Percentiles rank a stretch among this genome's conserved stretches.
Evolutionary conservation across 2,888 invertebrate species (phyloP).

Genomic region (Cataglyphis altisquamis): DNA sequence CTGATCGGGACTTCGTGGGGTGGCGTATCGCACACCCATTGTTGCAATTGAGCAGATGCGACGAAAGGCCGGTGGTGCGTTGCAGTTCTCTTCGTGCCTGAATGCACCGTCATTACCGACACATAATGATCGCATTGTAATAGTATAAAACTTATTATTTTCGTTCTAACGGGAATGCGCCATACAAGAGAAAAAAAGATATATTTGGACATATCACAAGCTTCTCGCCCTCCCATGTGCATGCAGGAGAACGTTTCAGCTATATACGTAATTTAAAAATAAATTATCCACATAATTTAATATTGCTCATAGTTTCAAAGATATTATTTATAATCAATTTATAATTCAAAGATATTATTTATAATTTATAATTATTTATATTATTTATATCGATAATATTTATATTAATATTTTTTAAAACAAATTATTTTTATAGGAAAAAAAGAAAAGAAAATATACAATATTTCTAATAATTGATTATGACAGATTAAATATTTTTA

Average conservation of each 20-base stretch:
- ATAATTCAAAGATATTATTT: no score
- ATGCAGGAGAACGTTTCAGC: not conserved
- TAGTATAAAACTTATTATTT: conserved; percentile 76
- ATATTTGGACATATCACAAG: not conserved
- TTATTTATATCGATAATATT: no score
- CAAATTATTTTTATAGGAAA: not conserved
- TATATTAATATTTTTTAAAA: not conserved
- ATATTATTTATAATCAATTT: no score
- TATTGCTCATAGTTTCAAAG: not conserved
- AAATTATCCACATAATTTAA: not conserved
- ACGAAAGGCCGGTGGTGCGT: conserved; percentile 60
- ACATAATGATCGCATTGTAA: conserved; percentile 81
- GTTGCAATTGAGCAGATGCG: conserved; percentile 77
- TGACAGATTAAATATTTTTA: not conserved
- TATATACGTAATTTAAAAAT: not conserved
- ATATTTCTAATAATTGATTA: not conserved
- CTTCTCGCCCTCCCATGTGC: not conserved
- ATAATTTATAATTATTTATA: no score
- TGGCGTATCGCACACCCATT: conserved; percentile 62
- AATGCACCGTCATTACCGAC: conserved; percentile 80
- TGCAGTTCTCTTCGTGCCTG: conserved; percentile 76
- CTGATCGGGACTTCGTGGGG: conserved; percentile 61
- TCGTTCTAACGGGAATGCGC: conserved; percentile 58
- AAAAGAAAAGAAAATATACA: not conserved
- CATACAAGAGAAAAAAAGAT: conserved; percentile 4